phyloP scores from a whole-genome alignment of 1,140 invertebrate species.

The Listronotus bonariensis region DNA sequence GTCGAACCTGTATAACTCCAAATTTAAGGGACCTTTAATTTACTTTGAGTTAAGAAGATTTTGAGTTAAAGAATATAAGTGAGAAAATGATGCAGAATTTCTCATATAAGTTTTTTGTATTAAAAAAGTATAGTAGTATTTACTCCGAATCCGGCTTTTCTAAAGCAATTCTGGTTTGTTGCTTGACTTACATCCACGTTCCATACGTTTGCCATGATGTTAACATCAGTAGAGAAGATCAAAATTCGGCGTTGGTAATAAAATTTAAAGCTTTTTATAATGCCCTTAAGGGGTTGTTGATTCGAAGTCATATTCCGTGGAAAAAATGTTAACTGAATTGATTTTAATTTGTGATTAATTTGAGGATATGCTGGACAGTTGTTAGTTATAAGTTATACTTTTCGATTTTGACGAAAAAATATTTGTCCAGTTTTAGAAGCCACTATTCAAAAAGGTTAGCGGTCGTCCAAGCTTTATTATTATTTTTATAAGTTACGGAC shows the following conservation, averaged over 20 bases:
- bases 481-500: slow-evolving; percentile 51
- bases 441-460: slow-evolving; percentile 34
- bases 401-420: too few species aligned
- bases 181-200: slow-evolving; percentile 16
- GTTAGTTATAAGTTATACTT: too few species aligned
- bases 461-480: slow-evolving; percentile 59
- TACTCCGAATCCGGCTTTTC: slow-evolving; percentile 16
- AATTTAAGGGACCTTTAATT: too few species aligned
- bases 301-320: slow-evolving; percentile 24
- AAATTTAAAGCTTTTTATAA: slow-evolving; percentile 26
- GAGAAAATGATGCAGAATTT: too few species aligned
- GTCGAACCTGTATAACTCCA: too few species aligned
- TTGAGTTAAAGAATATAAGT: too few species aligned
- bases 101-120: too few species aligned
- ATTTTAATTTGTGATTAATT: slow-evolving; percentile 32
- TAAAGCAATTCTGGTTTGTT: slow-evolving; percentile 25
- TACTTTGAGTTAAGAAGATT: too few species aligned
- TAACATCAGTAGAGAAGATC: background rate
- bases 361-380: too few species aligned
- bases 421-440: too few species aligned
- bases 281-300: slow-evolving; percentile 29
- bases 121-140: too few species aligned
- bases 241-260: slow-evolving; percentile 25
- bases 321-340: slow-evolving; percentile 33
- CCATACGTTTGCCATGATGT: slow-evolving; percentile 20